A percentile compares a stretch with the other conserved stretches of the same genome.
Conservation (phyloP, 1,140 invertebrate genomes). For the Drosophila punjabiensis region DNA sequence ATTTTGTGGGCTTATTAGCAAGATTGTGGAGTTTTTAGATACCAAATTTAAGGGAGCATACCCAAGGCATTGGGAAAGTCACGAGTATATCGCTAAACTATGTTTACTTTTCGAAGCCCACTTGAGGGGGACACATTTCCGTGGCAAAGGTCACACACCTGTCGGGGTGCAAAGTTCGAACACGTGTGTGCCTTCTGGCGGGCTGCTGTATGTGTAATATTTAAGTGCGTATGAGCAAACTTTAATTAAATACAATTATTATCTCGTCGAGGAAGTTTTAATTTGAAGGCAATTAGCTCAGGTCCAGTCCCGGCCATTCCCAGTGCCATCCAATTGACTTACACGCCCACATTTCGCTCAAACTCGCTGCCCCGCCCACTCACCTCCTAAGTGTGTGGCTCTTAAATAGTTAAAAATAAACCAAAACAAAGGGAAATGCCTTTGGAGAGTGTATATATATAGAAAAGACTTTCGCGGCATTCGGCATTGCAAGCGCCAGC, state of each 20-base stretch:
- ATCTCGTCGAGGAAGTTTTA: constrained; percentile 33
- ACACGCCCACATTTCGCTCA: constrained; percentile 33
- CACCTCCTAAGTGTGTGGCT: constrained; percentile 26
- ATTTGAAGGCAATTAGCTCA: constrained; percentile 35
- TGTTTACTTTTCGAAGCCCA: not conserved
- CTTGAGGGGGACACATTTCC: not conserved
- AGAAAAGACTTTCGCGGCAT: constrained; percentile 12
- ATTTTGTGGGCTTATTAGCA: constrained; percentile 17
- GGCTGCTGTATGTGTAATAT: constrained; percentile 9
- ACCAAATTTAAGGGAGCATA: not conserved
- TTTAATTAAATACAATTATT: constrained; percentile 37
- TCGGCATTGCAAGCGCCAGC: constrained; percentile 8
- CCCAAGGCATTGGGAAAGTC: constrained; percentile 2
- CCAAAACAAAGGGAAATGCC: constrained; percentile 40
- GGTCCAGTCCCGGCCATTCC: constrained; percentile 2
- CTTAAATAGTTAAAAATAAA: constrained; percentile 58
- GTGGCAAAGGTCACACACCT: constrained; percentile 29
- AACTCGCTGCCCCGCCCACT: constrained; percentile 9
- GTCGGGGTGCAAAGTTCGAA: constrained; percentile 17
- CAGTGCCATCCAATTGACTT: constrained; percentile 7
- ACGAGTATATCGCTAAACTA: not conserved
- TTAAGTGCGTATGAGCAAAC: constrained; percentile 38
- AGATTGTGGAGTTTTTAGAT: not conserved
- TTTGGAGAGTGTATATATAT: constrained; percentile 3
- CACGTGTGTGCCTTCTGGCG: constrained; percentile 11